Conservation (phyloP, 2,113 vertebrate genomes). For the Cettia cetti region DNA sequence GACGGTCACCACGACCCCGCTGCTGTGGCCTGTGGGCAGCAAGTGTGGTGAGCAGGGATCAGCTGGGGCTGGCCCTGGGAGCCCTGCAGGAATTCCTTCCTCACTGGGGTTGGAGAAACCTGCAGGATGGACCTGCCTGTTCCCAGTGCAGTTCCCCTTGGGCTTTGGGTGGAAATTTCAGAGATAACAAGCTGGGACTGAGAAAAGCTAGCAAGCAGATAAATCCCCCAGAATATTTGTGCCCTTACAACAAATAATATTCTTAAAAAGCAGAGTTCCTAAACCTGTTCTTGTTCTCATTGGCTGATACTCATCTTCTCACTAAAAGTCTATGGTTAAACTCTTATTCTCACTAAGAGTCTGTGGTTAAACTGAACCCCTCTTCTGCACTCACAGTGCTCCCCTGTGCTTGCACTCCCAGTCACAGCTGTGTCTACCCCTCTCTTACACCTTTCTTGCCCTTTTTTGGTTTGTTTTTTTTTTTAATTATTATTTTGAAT, state of each 20-base stretch:
- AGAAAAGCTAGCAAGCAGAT: neutral
- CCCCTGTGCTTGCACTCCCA: neutral
- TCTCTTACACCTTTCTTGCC: neutral
- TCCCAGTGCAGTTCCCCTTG: neutral
- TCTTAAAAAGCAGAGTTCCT: neutral
- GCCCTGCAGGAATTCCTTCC: rapidly evolving
- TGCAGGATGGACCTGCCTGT: rapidly evolving
- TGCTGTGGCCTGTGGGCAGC: slow-evolving; percentile 21
- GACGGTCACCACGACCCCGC: neutral
- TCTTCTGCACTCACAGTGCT: neutral
- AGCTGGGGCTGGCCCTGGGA: neutral
- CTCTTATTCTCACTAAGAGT: neutral
- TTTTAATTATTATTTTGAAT: too few species aligned
- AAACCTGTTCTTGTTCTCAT: neutral
- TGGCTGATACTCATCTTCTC: neutral
- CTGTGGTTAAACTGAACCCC: neutral
- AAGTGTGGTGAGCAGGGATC: neutral
- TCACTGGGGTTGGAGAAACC: rapidly evolving
- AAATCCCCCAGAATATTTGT: neutral
- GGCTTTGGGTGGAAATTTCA: neutral
- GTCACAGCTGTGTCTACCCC: neutral
- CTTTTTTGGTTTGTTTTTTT: neutral
- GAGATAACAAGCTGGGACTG: neutral
- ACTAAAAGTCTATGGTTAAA: neutral
- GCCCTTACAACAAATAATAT: neutral